Conservation (phyloP, 2,888 invertebrate genomes). For the Schrankia costaestrigalis region DNA sequence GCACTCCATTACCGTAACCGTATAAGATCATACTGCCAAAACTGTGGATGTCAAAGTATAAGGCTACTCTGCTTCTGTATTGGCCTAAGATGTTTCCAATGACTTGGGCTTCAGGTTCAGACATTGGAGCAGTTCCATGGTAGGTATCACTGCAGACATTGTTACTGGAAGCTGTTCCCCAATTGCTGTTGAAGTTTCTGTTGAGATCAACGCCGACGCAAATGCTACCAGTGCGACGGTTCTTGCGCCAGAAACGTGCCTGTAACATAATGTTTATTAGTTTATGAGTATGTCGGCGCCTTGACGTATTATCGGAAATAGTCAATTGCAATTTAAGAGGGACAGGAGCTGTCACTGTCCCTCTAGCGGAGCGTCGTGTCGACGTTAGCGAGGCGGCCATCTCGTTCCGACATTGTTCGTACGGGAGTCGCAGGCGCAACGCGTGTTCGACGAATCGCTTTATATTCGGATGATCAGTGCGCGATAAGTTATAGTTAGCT, state of each 20-base stretch:
- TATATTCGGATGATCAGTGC: no score
- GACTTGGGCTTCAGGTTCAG: conserved; percentile 83
- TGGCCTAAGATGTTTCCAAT: conserved; percentile 79
- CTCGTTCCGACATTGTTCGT: no score
- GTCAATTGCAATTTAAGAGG: no score
- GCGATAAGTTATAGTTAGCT: no score
- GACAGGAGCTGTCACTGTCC: no score
- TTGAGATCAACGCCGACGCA: conserved; percentile 88
- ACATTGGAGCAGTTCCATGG: conserved; percentile 82
- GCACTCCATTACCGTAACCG: conserved; percentile 55
- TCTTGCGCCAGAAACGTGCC: conserved; percentile 85
- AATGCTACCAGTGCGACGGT: conserved; percentile 60
- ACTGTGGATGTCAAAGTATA: conserved; percentile 88
- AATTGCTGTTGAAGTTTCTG: conserved; percentile 86
- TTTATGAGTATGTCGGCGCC: not conserved
- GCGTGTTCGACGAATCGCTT: no score
- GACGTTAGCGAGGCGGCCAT: no score
- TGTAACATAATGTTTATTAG: conserved; percentile 36
- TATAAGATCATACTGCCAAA: conserved; percentile 83
- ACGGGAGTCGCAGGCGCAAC: no score
- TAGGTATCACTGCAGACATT: conserved; percentile 81
- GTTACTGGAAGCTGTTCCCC: conserved; percentile 78
- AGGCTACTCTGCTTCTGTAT: conserved; percentile 68
- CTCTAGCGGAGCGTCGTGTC: no score
- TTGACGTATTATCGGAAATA: no score